Evolutionary conservation across 2,113 vertebrate genomes (phyloP).

Genomic region (Eulemur macaco): DNA sequence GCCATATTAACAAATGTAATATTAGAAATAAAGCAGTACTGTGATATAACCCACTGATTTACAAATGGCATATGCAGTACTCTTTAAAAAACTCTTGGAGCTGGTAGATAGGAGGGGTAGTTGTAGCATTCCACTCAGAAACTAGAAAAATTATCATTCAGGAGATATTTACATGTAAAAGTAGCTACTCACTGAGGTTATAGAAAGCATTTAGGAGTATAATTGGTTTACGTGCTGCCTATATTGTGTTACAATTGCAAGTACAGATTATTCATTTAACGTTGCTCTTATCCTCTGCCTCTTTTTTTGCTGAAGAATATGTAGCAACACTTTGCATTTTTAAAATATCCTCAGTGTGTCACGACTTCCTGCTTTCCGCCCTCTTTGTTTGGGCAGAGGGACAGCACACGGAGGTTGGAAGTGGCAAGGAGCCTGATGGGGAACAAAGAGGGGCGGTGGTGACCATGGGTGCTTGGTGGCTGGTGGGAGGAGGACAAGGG

Average conservation of each 20-base stretch:
- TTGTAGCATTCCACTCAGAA: constrained; percentile 16
- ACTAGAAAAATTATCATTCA: not conserved
- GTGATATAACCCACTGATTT: not conserved
- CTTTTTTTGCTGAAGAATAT: not conserved
- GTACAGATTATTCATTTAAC: not conserved
- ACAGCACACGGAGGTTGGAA: not conserved
- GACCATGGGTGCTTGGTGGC: fast-evolving
- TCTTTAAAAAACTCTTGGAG: constrained; percentile 10
- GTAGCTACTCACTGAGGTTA: not conserved
- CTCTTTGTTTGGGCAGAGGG: not conserved
- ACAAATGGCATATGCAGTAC: not conserved
- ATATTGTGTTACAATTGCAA: not conserved
- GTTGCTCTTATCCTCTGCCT: not conserved
- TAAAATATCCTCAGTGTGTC: not conserved
- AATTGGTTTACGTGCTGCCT: not conserved
- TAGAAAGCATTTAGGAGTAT: not conserved
- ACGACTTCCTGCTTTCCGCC: not conserved
- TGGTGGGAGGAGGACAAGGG: not conserved
- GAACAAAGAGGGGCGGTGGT: fast-evolving
- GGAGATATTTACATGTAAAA: constrained; percentile 33
- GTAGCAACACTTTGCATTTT: not conserved
- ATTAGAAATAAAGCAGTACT: not conserved
- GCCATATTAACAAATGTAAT: not conserved
- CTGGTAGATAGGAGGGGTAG: not conserved
- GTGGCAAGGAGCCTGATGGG: not conserved